A percentile compares a stretch with the other conserved stretches of the same genome.
phyloP scores from a whole-genome alignment of 2,113 vertebrate genomes.

The Vulpes lagopus region DNA sequence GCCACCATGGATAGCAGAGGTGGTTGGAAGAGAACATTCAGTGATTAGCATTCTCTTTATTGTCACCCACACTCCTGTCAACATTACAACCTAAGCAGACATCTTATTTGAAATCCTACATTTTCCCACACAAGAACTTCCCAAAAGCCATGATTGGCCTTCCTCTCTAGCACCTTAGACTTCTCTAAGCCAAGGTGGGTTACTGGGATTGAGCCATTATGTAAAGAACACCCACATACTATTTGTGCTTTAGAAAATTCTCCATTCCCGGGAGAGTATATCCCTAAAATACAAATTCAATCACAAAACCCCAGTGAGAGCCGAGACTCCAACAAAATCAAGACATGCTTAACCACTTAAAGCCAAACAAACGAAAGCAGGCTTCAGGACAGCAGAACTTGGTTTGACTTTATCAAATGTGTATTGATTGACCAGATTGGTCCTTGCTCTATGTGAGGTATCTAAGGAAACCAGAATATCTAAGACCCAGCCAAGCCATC shows the following conservation, averaged over 20 bases:
- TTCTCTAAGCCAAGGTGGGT: not conserved
- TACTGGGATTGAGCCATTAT: not conserved
- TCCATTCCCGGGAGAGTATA: not conserved
- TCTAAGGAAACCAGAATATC: not conserved
- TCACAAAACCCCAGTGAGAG: not conserved
- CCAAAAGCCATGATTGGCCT: no score
- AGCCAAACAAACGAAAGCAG: not conserved
- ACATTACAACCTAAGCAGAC: not conserved
- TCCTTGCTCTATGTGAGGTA: not conserved
- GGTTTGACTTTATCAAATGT: not conserved
- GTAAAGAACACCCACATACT: not conserved
- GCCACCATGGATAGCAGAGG: not conserved
- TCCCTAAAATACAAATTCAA: not conserved
- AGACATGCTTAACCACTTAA: not conserved
- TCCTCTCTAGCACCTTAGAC: not conserved
- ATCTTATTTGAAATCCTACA: not conserved
- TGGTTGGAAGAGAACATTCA: not conserved
- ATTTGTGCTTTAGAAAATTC: not conserved
- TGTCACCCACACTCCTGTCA: not conserved
- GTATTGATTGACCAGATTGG: no score
- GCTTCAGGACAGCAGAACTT: not conserved
- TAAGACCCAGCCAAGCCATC: not conserved
- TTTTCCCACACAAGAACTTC: not conserved
- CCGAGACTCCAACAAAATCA: not conserved
- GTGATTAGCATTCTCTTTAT: not conserved